phyloP scores from a whole-genome alignment of 2,113 vertebrate species.

The Malurus elegans region DNA sequence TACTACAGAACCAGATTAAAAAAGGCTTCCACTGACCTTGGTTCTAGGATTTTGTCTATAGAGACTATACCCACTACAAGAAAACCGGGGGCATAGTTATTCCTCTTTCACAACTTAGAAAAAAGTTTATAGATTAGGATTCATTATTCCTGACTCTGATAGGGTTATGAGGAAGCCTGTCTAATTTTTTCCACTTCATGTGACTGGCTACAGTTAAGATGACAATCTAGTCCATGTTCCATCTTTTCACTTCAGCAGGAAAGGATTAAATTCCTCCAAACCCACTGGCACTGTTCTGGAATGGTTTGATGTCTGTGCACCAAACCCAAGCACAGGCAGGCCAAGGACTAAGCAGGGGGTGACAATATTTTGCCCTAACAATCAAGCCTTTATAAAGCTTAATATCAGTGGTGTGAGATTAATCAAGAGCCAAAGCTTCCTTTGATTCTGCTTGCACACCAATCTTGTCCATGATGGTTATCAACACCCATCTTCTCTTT shows the following conservation, averaged over 20 bases:
- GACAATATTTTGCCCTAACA: not conserved
- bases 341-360: not conserved
- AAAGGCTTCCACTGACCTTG: not conserved
- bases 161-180: not conserved
- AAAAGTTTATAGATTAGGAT: not conserved
- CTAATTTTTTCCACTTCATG: not conserved
- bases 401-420: not conserved
- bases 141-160: not conserved
- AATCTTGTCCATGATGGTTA: not conserved
- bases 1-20: not conserved
- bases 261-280: not conserved
- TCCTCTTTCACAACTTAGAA: not conserved
- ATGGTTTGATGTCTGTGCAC: not conserved
- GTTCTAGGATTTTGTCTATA: not conserved
- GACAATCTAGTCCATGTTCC: not conserved
- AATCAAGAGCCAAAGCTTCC: not conserved
- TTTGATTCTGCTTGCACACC: not conserved
- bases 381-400: not conserved
- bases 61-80: not conserved
- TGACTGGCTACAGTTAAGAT: not conserved
- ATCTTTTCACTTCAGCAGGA: not conserved
- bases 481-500: not conserved
- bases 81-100: not conserved
- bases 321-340: not conserved
- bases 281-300: not conserved